Evolutionary conservation across 2,113 vertebrate genomes (phyloP), one percentile per base, ranked within the genome.

Genomic region (Craseonycteris thonglongyai): DNA sequence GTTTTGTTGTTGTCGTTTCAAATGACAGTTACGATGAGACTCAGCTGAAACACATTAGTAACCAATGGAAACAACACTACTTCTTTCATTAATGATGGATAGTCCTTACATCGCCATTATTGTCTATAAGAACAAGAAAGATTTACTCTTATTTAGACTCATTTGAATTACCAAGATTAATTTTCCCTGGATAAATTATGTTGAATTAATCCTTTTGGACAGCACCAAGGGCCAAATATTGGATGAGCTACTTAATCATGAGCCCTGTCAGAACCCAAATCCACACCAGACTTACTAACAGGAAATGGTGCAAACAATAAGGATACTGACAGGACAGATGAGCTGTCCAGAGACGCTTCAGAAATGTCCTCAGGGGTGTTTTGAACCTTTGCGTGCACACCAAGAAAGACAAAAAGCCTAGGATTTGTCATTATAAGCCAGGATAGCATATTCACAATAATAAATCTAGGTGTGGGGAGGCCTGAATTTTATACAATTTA

Each of bases 161-260:
- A 82, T 84, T 87, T 54, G 40, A 91, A 94, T 96, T 89, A 95
- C 95, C 13, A 86, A 76, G 91, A 94, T 91, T 59, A 71, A 90
- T 90, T 80, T 68, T 58, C 42, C 86, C 47, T 83, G 71, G 69
- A 93, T 86, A 95, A 87, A 84, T 90, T 94, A 94, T 66, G 45
- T 91, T 91, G 71, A 91, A 90, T 83, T 94, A 94, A 97, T 96
- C 69, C 68, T 89, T 80, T 86, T 90, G 47, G 74, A 84, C 51
- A 87, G 42, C 33, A 51, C 74, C 15, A 9, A 93, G 30, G 40
- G 75, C 35, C 42, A 94, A 94, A 79, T 85, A 93, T 79, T 93
- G 45, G n/a, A 94, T 69, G 63, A 91, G 45, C 45, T 78, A 71
- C 65, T 97, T 89, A 94, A 97, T 93, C 78, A 72, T 26, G 35